Conservation (phyloP, 2,888 invertebrate species). For the Alcis repandata region DNA sequence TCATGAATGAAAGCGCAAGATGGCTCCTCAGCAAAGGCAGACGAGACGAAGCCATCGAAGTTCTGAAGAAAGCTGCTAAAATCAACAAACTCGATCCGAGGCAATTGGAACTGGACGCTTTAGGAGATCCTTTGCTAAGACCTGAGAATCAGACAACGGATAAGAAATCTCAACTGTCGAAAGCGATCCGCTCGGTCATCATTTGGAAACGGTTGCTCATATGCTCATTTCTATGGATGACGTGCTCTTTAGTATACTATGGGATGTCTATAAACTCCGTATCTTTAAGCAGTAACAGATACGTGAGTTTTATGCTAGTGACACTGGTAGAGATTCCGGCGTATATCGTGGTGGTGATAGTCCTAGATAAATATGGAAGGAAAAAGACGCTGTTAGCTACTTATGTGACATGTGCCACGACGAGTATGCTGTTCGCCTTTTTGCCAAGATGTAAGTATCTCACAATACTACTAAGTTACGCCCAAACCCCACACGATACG, state of each 20-base stretch:
- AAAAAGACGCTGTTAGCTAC: conserved; percentile 88
- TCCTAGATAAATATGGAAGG: conserved; percentile 89
- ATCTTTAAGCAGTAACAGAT: conserved; percentile 90
- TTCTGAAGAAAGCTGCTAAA: conserved; percentile 88
- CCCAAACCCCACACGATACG: no score
- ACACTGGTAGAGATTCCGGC: conserved; percentile 91
- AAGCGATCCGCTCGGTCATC: conserved; percentile 85
- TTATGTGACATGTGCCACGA: conserved; percentile 87
- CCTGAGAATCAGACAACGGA: conserved; percentile 66
- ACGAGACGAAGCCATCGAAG: conserved; percentile 88
- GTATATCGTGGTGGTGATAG: conserved; percentile 88
- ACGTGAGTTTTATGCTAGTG: conserved; percentile 90
- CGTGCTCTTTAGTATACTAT: conserved; percentile 92
- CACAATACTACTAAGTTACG: not conserved
- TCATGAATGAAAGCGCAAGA: conserved; percentile 91
- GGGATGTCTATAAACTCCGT: conserved; percentile 93
- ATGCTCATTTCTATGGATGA: conserved; percentile 92
- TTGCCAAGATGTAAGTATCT: conserved; percentile 84
- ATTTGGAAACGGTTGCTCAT: conserved; percentile 87
- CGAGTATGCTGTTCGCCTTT: conserved; percentile 88
- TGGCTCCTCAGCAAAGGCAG: conserved; percentile 92
- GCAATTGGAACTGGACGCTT: conserved; percentile 76
- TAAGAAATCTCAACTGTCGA: conserved; percentile 75
- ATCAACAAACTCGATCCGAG: conserved; percentile 86
- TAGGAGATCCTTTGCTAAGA: conserved; percentile 77